Conservation (phyloP, 2,113 vertebrate species). For the Gracilinanus agilis region DNA sequence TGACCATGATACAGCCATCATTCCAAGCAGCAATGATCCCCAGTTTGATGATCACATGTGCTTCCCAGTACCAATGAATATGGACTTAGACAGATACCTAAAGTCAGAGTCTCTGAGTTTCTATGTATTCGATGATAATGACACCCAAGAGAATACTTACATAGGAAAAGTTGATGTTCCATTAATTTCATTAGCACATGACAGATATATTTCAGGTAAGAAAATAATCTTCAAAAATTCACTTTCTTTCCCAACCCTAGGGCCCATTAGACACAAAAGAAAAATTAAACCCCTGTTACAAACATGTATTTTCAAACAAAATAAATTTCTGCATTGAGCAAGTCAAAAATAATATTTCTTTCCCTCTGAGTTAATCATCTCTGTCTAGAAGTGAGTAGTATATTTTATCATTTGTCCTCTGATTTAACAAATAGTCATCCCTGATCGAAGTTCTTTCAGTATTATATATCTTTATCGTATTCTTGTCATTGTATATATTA, state of each 20-base stretch:
- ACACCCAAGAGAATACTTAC: constrained; percentile 86
- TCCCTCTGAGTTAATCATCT: background rate
- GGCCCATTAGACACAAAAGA: background rate
- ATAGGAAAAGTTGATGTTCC: constrained; percentile 91
- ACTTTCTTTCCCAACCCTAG: background rate
- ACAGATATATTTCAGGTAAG: constrained; percentile 89
- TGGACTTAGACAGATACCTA: constrained; percentile 89
- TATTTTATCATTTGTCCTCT: background rate
- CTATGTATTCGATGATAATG: constrained; percentile 92
- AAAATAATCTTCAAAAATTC: constrained; percentile 36
- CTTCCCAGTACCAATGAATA: constrained; percentile 88
- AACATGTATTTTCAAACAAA: background rate
- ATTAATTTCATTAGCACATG: constrained; percentile 88
- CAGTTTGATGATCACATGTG: constrained; percentile 87
- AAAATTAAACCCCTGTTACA: background rate
- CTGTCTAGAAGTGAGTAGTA: background rate
- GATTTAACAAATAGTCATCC: background rate
- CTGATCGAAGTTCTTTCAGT: background rate
- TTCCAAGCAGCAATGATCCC: constrained; percentile 85
- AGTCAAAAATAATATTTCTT: background rate
- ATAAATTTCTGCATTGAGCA: background rate
- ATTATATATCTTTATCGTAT: background rate
- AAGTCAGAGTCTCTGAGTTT: constrained; percentile 86
- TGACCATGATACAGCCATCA: constrained; percentile 90
- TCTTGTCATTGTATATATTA: background rate